Conservation (phyloP, 2,888 invertebrate species). For the Andrena bucephala region DNA sequence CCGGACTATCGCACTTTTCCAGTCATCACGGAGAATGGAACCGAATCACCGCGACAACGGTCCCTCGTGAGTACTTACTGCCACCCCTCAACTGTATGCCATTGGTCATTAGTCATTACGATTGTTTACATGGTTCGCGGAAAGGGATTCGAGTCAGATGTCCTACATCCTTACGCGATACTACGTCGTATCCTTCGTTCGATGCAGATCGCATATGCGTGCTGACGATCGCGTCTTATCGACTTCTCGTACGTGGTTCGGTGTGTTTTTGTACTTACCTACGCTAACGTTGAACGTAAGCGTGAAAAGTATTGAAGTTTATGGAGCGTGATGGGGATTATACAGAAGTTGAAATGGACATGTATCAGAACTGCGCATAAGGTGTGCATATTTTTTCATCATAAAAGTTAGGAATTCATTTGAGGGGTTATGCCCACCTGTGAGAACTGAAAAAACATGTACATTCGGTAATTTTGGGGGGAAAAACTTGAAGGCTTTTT, state of each 20-base stretch:
- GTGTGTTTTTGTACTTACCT: background rate
- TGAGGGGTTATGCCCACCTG: no score
- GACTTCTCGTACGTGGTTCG: constrained; percentile 14
- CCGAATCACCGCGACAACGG: constrained; percentile 82
- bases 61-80: constrained; percentile 78
- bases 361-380: background rate
- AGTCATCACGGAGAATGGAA: constrained; percentile 88
- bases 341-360: background rate
- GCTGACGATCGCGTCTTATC: constrained; percentile 28
- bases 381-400: background rate
- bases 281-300: background rate
- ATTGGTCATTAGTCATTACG: background rate
- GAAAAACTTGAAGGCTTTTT: no score
- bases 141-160: background rate
- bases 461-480: no score
- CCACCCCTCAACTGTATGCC: no score
- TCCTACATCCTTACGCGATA: constrained; percentile 10
- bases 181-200: constrained; percentile 33
- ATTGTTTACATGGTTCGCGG: background rate
- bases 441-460: no score
- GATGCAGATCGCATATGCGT: constrained; percentile 52
- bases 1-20: constrained; percentile 87
- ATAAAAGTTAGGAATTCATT: no score
- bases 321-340: no score
- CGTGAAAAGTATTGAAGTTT: background rate